These are phyloP conservation scores for Zosterops hypoxanthus DNA, from an alignment of 2,113 vertebrate genomes.

Conservation along the genomic window DNA sequence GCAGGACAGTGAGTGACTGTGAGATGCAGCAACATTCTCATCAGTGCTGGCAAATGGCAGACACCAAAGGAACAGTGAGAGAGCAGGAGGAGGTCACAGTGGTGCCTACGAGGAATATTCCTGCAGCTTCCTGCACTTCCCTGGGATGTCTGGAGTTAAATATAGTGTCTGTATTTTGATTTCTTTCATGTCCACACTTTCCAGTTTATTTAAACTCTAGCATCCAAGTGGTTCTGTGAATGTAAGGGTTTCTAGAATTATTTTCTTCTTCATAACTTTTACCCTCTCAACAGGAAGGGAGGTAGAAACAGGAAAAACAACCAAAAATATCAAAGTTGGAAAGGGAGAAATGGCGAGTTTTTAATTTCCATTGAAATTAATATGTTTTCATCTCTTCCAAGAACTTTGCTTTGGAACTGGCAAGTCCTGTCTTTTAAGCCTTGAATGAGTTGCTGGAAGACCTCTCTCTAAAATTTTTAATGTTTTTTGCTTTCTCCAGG, in stretches of 20 bases:
- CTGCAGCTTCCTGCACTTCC: not conserved
- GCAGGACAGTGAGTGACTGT: rapidly evolving
- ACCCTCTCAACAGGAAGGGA: not conserved
- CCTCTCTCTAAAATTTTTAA: not conserved
- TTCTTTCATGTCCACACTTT: not conserved
- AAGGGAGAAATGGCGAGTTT: not conserved
- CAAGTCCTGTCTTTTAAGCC: not conserved
- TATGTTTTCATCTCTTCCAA: not conserved
- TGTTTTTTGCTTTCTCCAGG: not conserved
- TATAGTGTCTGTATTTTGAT: not conserved
- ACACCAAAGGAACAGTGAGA: rapidly evolving
- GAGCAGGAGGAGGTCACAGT: not conserved
- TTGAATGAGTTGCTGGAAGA: not conserved
- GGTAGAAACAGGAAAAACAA: not conserved
- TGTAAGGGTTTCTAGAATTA: not conserved
- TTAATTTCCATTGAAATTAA: not conserved
- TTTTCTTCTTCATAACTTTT: not conserved
- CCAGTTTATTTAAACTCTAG: not conserved
- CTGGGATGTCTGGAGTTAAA: not conserved
- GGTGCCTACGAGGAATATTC: not conserved
- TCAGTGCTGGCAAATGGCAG: not conserved
- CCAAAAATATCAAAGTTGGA: not conserved
- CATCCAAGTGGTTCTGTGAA: not conserved
- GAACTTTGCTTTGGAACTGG: not conserved
- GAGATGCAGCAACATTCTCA: not conserved